Evolutionary conservation across 2,888 invertebrate genomes (phyloP).

Genomic region (Tenthredo livida): DNA sequence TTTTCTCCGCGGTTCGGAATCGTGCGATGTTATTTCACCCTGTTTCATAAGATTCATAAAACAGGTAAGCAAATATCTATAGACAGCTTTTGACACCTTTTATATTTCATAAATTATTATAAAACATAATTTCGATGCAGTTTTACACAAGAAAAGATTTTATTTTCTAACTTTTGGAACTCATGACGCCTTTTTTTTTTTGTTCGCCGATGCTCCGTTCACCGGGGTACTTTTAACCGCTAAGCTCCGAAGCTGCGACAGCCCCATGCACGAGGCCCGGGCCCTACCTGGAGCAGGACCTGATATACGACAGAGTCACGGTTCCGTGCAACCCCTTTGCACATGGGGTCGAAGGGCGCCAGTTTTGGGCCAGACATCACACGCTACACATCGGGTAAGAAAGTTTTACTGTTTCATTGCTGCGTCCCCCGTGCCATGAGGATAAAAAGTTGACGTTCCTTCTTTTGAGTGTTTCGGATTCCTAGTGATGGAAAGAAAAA

Average conservation of each 20-base stretch:
- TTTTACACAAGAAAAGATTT: slow-evolving; percentile 5
- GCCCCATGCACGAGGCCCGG: slow-evolving; percentile 30
- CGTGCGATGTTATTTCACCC: background rate
- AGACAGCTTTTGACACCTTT: background rate
- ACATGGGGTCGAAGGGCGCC: slow-evolving; percentile 66
- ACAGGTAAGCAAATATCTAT: background rate
- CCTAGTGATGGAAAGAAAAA: background rate
- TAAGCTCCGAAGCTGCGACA: slow-evolving; percentile 32
- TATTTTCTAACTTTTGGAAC: background rate
- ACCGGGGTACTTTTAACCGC: slow-evolving; percentile 38
- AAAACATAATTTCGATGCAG: background rate
- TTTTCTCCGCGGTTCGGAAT: background rate
- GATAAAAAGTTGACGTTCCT: background rate
- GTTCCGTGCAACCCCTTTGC: slow-evolving; percentile 60
- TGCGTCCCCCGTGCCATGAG: background rate
- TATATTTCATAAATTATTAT: background rate
- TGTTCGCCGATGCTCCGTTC: slow-evolving; percentile 30
- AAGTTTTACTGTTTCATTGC: slow-evolving; percentile 24
- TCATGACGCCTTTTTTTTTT: slow-evolving; percentile 32
- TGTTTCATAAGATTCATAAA: background rate
- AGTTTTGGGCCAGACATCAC: slow-evolving; percentile 75
- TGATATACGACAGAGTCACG: slow-evolving; percentile 45
- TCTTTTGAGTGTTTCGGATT: background rate
- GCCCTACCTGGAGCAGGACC: slow-evolving; percentile 43
- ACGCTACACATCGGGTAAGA: slow-evolving; percentile 68